These are phyloP conservation scores for Eurytoma adleriae DNA, from an alignment of 2,888 invertebrate species.

Conservation along the genomic window DNA sequence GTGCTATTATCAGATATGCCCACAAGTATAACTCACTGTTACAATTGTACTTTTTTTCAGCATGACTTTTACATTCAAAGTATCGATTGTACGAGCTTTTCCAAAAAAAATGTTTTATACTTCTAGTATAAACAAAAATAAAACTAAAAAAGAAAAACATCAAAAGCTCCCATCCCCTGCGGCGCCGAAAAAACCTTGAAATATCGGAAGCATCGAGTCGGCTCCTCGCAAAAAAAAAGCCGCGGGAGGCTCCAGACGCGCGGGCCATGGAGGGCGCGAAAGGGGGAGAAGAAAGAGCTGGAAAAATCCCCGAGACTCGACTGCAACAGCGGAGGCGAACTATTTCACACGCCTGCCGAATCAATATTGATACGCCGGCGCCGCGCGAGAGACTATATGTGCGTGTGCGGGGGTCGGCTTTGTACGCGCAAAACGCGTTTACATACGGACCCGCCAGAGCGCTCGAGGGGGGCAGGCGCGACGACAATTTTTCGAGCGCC, in stretches of 20 bases:
- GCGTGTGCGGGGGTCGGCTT: no score
- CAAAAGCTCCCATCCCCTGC: no score
- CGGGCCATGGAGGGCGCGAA: background rate
- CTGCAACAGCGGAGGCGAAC: slow-evolving; percentile 9
- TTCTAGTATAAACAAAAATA: no score
- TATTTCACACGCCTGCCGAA: slow-evolving; percentile 53
- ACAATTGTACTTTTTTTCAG: no score
- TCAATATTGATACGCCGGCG: slow-evolving; percentile 64
- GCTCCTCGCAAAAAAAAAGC: background rate
- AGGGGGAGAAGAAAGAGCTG: background rate
- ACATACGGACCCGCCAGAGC: no score
- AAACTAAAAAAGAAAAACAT: no score
- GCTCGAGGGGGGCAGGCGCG: background rate
- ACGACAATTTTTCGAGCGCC: slow-evolving; percentile 28
- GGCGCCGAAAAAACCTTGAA: background rate
- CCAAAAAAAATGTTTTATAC: no score
- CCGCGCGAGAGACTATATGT: slow-evolving; percentile 14
- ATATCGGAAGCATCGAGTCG: slow-evolving; percentile 1
- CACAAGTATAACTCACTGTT: no score
- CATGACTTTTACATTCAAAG: no score
- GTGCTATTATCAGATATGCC: no score
- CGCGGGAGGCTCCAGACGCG: background rate
- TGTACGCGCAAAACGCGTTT: background rate
- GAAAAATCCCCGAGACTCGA: slow-evolving; percentile 28
- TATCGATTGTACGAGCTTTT: no score